Conservation (phyloP, 2,888 invertebrate genomes). For the Epinotia brunnichana region DNA sequence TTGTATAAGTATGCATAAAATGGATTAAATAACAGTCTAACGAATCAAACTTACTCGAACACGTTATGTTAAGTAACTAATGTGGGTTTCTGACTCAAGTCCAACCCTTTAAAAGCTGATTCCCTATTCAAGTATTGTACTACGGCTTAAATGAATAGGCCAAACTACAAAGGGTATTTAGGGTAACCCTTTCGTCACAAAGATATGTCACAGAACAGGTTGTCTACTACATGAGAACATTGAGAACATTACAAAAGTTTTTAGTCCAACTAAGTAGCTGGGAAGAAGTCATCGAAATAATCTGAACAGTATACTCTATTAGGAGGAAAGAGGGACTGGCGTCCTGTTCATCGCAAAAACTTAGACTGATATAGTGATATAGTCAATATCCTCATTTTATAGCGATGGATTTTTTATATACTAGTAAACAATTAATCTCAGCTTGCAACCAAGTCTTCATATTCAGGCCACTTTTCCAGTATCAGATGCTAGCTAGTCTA, state of each 20-base stretch:
- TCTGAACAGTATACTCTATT: neutral
- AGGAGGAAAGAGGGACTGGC: too few relatives aligned
- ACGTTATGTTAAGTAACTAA: slow-evolving; percentile 23
- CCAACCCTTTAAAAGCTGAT: slow-evolving; percentile 16
- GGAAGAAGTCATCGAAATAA: neutral
- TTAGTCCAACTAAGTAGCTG: neutral
- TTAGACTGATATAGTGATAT: too few relatives aligned
- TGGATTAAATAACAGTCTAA: slow-evolving; percentile 7
- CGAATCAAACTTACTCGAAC: slow-evolving; percentile 9
- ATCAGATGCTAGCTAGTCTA: too few relatives aligned
- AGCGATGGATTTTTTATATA: too few relatives aligned
- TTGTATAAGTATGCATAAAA: slow-evolving; percentile 21
- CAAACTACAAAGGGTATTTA: neutral
- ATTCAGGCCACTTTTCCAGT: too few relatives aligned
- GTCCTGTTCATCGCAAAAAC: too few relatives aligned
- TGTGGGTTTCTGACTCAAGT: slow-evolving; percentile 14
- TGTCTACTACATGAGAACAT: neutral
- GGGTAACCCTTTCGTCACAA: slow-evolving; percentile 9
- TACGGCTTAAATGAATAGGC: neutral
- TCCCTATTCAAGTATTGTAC: slow-evolving; percentile 17
- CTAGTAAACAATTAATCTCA: too few relatives aligned
- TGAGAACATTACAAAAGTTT: neutral
- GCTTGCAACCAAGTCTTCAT: too few relatives aligned
- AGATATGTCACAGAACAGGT: slow-evolving; percentile 4
- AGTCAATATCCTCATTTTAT: too few relatives aligned